Evolutionary conservation across 2,888 invertebrate genomes (phyloP).

Genomic region (Pherbina coryleti): DNA sequence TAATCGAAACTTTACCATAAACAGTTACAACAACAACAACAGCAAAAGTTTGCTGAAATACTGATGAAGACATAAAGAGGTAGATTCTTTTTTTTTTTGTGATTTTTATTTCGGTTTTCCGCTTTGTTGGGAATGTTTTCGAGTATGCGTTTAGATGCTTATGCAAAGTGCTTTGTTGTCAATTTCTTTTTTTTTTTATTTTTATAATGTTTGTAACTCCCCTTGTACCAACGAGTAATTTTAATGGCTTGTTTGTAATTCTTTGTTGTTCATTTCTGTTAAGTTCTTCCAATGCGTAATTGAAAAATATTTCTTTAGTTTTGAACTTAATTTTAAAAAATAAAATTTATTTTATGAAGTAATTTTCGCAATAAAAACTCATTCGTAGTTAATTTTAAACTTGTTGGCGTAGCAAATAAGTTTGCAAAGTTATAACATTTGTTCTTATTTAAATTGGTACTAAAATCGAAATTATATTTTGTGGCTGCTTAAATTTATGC

Average conservation of each 20-base stretch:
- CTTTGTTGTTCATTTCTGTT: slow-evolving; percentile 16
- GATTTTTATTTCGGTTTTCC: not conserved
- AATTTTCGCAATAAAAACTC: not conserved
- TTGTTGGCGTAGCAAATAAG: not conserved
- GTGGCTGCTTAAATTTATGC: too few species aligned
- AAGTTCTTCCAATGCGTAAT: not conserved
- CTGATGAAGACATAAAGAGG: slow-evolving; percentile 13
- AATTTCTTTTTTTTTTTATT: not conserved
- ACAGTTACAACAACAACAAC: slow-evolving; percentile 14
- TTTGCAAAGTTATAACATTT: too few species aligned
- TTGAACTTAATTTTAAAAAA: not conserved
- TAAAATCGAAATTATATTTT: too few species aligned
- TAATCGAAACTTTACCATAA: slow-evolving; percentile 30
- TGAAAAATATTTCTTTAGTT: slow-evolving; percentile 21
- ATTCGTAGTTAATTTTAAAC: not conserved
- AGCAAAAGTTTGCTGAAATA: slow-evolving; percentile 7
- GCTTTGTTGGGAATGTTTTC: not conserved
- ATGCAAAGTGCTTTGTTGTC: slow-evolving; percentile 5
- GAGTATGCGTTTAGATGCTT: slow-evolving; percentile 1
- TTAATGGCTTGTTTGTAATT: slow-evolving; percentile 9
- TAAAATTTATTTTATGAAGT: not conserved
- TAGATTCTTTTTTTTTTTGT: not conserved
- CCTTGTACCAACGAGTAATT: slow-evolving; percentile 20
- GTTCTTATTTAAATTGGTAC: too few species aligned
- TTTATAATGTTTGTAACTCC: slow-evolving; percentile 20